Evolutionary conservation across 2,113 vertebrate genomes (phyloP).

Genomic region (Silurus asotus): DNA sequence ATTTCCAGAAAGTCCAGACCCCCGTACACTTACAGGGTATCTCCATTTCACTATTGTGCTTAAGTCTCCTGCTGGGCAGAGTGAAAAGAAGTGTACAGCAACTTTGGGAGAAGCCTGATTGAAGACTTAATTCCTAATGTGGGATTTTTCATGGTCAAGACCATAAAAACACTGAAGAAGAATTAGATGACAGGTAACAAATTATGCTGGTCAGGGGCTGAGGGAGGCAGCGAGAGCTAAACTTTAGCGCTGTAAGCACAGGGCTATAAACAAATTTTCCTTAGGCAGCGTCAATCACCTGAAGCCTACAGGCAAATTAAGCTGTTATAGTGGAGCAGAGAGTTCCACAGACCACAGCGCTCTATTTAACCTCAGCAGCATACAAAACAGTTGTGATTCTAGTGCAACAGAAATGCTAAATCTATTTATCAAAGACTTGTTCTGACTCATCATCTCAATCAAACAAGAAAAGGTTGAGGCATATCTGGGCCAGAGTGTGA

Average conservation of each 20-base stretch:
- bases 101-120: slow-evolving; percentile 68
- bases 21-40: background rate
- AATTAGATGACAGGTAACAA: slow-evolving; percentile 60
- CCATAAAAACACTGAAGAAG: slow-evolving; percentile 65
- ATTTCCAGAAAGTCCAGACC: background rate
- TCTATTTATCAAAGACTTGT: background rate
- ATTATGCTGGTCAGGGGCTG: slow-evolving; percentile 43
- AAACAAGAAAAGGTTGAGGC: background rate
- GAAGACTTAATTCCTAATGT: slow-evolving; percentile 73
- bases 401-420: background rate
- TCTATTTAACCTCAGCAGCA: slow-evolving; percentile 6
- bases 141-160: slow-evolving; percentile 71
- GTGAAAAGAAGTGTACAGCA: slow-evolving; percentile 58
- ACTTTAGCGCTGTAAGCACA: slow-evolving; percentile 14
- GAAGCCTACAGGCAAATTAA: slow-evolving; percentile 57
- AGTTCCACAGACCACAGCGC: background rate
- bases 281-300: slow-evolving; percentile 58
- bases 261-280: slow-evolving; percentile 56
- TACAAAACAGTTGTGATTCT: background rate
- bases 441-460: background rate
- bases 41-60: slow-evolving; percentile 6
- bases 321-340: slow-evolving; percentile 36
- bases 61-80: slow-evolving; percentile 57
- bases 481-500: background rate
- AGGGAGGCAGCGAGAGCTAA: slow-evolving; percentile 34